Evolutionary conservation across 2,797 vertebrate genomes (phyloP), one percentile per base, ranked within the genome.

Genomic region (Cottoperca gobio): DNA sequence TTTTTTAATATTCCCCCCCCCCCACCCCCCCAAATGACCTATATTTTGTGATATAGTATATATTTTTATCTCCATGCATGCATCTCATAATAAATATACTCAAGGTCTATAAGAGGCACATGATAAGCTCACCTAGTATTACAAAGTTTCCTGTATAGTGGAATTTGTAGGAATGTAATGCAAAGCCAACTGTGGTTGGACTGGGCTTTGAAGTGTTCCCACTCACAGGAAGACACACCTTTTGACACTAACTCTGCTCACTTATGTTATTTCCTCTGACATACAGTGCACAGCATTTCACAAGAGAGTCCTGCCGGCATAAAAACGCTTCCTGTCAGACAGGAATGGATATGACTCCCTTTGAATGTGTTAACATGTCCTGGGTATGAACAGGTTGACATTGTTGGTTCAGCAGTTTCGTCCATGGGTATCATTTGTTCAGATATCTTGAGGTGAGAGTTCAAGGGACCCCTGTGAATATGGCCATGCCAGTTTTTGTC

Each of bases 191-290:
- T 8, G 37, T 28, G 23, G 73, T 69, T 69, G 24, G 17, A 74
- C 62, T 33, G 46, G 74, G 39, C 31, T 76, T 73, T 79, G 11
- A 81, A 74, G 57, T 21, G 37, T 88, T 83, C 85, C 88, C 82
- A 89, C 89, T 80, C 73, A 85, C 87, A 89, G 88, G 88, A 92
- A 90, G 85, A 48, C 76, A 48, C 84, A 79, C 83, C 79, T 87
- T 83, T 48, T 60, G 73, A 78, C 61, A 55, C n/a, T 40, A 35
- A 64, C 70, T 49, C 24, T 64, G 37, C 40, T 46, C 62, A 2
- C 61, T 71, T 46, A 7, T 58, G 40, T 23, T 63, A 21, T 73
- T 90, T 83, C 79, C 78, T 76, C 49, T 73, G 48, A 62, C 66
- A 26, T 62, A 14, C 48, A 28, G 50, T 28, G 31, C 57, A 53